These are phyloP conservation scores for Dicranocentrus wangi DNA, from an alignment of 2,888 invertebrate species.

Conservation along the genomic window DNA sequence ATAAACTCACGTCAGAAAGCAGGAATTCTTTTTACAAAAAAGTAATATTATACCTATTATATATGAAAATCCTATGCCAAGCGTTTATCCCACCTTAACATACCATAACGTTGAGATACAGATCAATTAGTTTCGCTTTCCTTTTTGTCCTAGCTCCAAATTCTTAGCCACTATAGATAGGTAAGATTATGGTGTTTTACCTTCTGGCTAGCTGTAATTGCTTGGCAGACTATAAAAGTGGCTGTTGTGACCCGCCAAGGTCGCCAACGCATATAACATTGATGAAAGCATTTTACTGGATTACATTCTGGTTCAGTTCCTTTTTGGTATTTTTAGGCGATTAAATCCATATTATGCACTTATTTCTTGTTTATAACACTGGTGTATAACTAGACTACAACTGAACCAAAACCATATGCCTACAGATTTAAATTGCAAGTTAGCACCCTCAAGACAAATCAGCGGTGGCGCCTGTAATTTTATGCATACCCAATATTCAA, in stretches of 20 bases:
- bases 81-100: neutral
- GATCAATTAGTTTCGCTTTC: conserved; percentile 35
- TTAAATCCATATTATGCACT: neutral
- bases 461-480: neutral
- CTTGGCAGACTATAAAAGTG: neutral
- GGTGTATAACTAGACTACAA: neutral
- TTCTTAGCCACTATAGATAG: neutral
- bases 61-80: neutral
- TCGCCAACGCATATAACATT: neutral
- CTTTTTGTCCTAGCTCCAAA: conserved; percentile 41
- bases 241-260: neutral
- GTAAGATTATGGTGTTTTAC: neutral
- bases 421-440: neutral
- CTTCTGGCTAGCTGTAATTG: neutral
- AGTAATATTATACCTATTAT: neutral
- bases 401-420: too few relatives aligned
- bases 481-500: neutral
- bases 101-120: too few relatives aligned
- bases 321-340: neutral
- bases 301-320: neutral
- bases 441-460: neutral
- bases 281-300: neutral
- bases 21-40: neutral
- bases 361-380: neutral
- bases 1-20: too few relatives aligned